A percentile compares a stretch with the other conserved stretches of the same genome.
Conservation (phyloP, 2,888 invertebrate species). For the Melinaea menophilus region DNA sequence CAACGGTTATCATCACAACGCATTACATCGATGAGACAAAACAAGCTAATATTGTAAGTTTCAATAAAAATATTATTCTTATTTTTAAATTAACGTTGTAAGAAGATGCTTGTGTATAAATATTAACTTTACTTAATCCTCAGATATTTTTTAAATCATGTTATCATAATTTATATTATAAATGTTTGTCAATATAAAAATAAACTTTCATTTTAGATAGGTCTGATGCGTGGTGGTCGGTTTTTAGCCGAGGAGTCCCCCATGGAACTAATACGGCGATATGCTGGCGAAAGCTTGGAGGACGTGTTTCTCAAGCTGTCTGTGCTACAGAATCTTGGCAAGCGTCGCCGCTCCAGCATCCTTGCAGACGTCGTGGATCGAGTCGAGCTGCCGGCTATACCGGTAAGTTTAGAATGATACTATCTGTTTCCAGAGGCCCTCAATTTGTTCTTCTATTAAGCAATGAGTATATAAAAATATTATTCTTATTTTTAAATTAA, state of each 20-base stretch:
- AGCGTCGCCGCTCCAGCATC: conserved; percentile 87
- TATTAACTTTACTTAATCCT: too few relatives aligned
- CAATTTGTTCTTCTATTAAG: too few relatives aligned
- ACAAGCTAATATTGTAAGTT: conserved; percentile 87
- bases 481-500: background rate
- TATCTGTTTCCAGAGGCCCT: too few relatives aligned
- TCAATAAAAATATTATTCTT: background rate
- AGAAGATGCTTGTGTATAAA: too few relatives aligned
- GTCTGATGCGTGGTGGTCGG: conserved; percentile 88
- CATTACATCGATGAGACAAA: conserved; percentile 93
- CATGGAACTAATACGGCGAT: conserved; percentile 82
- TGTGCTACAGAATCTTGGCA: conserved; percentile 88
- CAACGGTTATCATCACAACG: conserved; percentile 91
- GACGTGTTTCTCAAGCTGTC: conserved; percentile 90
- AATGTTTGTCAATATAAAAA: background rate
- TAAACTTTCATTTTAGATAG: conserved; percentile 77
- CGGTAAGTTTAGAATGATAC: conserved; percentile 58
- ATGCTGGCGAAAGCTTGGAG: conserved; percentile 85
- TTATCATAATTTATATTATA: too few relatives aligned
- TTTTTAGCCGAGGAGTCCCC: conserved; percentile 92
- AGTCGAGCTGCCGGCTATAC: conserved; percentile 80
- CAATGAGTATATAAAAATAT: background rate
- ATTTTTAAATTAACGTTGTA: background rate
- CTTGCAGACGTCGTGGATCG: conserved; percentile 85
- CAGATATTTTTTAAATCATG: too few relatives aligned